Conservation (phyloP, 2,797 vertebrate genomes). For the Champsocephalus esox region DNA sequence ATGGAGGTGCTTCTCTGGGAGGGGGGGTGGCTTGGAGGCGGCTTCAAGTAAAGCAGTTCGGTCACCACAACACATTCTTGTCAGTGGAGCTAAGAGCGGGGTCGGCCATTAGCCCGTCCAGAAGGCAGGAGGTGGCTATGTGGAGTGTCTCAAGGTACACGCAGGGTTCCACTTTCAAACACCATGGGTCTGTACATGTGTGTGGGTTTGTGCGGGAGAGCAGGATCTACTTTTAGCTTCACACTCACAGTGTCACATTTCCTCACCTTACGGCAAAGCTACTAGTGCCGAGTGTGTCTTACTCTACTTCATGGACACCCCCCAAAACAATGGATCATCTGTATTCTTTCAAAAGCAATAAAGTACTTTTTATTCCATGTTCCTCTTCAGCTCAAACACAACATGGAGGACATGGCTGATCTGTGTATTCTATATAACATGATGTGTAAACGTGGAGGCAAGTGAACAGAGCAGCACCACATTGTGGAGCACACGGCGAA, state of each 20-base stretch:
- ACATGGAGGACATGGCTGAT: too few species aligned
- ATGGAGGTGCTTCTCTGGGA: constrained; percentile 36
- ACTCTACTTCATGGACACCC: neutral
- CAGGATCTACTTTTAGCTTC: constrained; percentile 62
- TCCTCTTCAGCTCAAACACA: neutral
- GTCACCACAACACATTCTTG: constrained; percentile 52
- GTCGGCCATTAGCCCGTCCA: constrained; percentile 38
- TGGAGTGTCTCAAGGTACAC: constrained; percentile 18
- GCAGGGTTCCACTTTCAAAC: constrained; percentile 56
- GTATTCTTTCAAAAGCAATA: neutral
- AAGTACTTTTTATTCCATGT: neutral
- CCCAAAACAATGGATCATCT: neutral
- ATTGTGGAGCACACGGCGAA: neutral
- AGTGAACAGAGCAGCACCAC: neutral
- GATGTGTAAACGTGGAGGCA: neutral
- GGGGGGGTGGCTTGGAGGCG: constrained; percentile 25
- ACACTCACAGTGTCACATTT: constrained; percentile 57
- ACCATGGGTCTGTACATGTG: constrained; percentile 36
- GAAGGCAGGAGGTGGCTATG: constrained; percentile 40
- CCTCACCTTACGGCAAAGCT: constrained; percentile 21
- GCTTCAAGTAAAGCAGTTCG: constrained; percentile 70
- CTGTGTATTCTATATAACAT: neutral
- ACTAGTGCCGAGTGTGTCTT: neutral
- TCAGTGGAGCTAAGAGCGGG: constrained; percentile 48
- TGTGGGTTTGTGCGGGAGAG: constrained; percentile 43